Evolutionary conservation across 30 jellyfish, hydroid and myxozoan species (phyloP).

Genomic region (Aurelia aurita complex sp. Pacific): DNA sequence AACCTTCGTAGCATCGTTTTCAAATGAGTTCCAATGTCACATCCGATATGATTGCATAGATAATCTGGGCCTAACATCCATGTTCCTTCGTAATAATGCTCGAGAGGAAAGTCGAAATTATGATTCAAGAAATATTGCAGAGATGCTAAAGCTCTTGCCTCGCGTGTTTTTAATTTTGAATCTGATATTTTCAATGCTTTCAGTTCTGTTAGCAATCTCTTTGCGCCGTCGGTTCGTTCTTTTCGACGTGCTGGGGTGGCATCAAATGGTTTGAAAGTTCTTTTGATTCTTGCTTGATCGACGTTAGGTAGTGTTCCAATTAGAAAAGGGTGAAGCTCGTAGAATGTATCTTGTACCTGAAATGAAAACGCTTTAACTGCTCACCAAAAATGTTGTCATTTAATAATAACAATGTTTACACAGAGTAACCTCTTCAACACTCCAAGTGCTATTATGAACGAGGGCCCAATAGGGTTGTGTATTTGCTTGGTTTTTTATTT

Average conservation of each 20-base stretch:
- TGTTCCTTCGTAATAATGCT: constrained; percentile 73
- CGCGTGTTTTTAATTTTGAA: constrained; percentile 61
- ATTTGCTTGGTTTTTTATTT: no score
- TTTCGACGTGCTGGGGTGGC: constrained; percentile 69
- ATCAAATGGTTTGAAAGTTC: constrained; percentile 57
- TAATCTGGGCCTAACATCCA: constrained; percentile 94
- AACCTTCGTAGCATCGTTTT: constrained; percentile 48
- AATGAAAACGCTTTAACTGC: not conserved
- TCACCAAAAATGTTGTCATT: not conserved
- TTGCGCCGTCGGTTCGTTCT: constrained; percentile 67
- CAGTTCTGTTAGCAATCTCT: constrained; percentile 28
- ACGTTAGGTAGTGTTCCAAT: constrained; percentile 63
- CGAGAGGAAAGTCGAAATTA: constrained; percentile 72
- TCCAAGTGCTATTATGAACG: no score
- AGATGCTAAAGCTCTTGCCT: constrained; percentile 64
- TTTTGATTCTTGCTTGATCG: constrained; percentile 28
- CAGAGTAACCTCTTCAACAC: no score
- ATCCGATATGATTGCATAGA: constrained; percentile 74
- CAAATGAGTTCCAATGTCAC: constrained; percentile 60
- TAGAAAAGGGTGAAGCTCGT: constrained; percentile 52
- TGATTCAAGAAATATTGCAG: constrained; percentile 64
- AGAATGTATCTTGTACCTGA: constrained; percentile 42
- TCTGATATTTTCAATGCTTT: constrained; percentile 19
- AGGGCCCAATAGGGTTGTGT: no score
- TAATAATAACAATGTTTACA: not conserved